Evolutionary conservation across 1,140 invertebrate species (phyloP), one percentile per base, ranked within the genome.

Genomic region (Micrasema minimum): DNA sequence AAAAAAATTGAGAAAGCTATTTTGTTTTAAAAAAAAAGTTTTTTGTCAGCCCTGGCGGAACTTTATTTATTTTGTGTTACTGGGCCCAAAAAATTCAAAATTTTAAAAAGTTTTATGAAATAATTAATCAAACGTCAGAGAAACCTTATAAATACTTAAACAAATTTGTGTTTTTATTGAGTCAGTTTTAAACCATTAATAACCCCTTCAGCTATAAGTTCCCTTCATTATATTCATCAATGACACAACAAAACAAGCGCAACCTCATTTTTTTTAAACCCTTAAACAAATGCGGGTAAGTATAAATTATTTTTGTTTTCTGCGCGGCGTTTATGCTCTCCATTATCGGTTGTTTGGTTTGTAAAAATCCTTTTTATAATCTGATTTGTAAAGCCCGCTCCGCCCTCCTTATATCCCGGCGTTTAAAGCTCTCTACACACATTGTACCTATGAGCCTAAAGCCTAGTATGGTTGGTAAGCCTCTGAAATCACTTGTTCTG

Each of bases 401-500:
- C 55, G 37, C 37, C 55, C 18, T 22, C 10, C 18, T 14, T 59
- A 35, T 59, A n/a, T 31, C 35, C n/a, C 50, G 18, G 38, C 55
- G 38, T 51, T 51, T 20, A 18, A 38, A 38, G 37, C 55, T 35
- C 16, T 7, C 31, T 7, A 16, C 55, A 41, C 55, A 31, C 26
- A 31, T 31, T 31, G 26, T 31, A 31, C 10, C 31, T 10, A 16
- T 59, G 38, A 59, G 35, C 55, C 37, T 31, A 14, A 14, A 20
- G 12, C 51, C 35, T 38, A 59, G 12, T 35, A 43, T 59, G 23
- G 18, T 41, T 20, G 59, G 59, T 64, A 64, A 64, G 41, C 59
- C 59, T 14, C 59, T 23, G 43, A 64, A 64, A 64, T 64, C 59
- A 64, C 59, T 64, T 59, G 55, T 59, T 64, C 59, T 31, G 41